These are phyloP conservation scores for Rhagologus leucostigma DNA, from an alignment of 2,113 vertebrate genomes.

Conservation along the genomic window DNA sequence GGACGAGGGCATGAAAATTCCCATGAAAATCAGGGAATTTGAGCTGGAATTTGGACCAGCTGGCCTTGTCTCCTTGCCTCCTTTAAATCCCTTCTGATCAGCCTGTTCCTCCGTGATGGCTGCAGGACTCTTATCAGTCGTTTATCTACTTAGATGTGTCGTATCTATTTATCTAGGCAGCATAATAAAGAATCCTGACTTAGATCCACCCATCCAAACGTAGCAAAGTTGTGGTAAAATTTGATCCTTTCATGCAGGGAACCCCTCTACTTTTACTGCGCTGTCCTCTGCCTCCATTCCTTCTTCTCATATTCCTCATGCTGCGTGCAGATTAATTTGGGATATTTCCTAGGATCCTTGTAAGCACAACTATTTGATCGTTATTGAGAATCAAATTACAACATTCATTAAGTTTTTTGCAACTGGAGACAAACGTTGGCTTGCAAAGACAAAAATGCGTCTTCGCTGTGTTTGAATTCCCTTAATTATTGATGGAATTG, in stretches of 20 bases:
- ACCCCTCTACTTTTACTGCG: background rate
- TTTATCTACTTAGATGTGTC: background rate
- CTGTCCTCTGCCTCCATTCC: background rate
- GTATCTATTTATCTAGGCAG: background rate
- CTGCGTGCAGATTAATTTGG: background rate
- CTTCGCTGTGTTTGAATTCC: background rate
- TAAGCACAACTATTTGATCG: background rate
- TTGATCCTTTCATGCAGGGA: background rate
- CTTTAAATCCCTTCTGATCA: background rate
- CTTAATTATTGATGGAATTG: background rate
- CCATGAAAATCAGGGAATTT: background rate
- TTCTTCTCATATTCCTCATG: background rate
- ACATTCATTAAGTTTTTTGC: background rate
- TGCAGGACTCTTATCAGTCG: background rate
- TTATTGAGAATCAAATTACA: background rate
- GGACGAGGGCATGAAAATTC: background rate
- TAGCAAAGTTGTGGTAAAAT: background rate
- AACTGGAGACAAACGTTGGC: background rate
- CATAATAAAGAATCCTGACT: background rate
- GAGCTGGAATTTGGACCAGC: background rate
- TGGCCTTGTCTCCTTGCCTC: background rate
- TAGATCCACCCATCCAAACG: background rate
- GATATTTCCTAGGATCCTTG: background rate
- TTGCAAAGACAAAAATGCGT: background rate
- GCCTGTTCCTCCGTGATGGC: background rate